phyloP scores from a whole-genome alignment of 53 echinoderm and acorn worm species.

The Patiria pectinifera region DNA sequence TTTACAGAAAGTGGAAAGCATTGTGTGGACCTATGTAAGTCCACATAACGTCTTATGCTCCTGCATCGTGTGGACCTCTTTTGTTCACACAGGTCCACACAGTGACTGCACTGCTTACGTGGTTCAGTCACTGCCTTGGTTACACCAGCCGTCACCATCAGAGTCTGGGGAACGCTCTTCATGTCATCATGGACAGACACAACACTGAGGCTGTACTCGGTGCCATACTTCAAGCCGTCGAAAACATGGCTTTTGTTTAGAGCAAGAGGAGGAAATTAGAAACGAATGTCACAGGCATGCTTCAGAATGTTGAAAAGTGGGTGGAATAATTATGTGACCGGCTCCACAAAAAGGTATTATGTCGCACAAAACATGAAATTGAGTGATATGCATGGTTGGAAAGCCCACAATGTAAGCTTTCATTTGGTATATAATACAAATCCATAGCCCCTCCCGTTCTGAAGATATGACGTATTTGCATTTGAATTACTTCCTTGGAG shows the following conservation, averaged over 20 bases:
- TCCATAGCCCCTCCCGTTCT: too few species aligned
- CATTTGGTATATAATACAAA: too few species aligned
- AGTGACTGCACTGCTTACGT: background rate
- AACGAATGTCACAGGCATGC: background rate
- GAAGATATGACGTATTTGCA: too few species aligned
- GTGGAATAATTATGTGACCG: too few species aligned
- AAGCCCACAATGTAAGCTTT: too few species aligned
- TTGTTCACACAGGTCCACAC: background rate
- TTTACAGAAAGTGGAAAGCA: too few species aligned
- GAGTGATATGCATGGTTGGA: too few species aligned
- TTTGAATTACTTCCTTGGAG: too few species aligned
- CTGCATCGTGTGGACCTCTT: background rate
- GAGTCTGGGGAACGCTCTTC: conserved; percentile 24
- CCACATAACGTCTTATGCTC: background rate
- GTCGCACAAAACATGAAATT: too few species aligned
- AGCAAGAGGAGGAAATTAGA: background rate
- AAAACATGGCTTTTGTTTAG: background rate
- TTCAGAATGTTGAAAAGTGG: background rate
- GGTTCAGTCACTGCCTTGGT: background rate
- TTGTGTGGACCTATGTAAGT: too few species aligned
- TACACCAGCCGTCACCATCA: conserved; percentile 29
- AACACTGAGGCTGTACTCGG: conserved; percentile 33
- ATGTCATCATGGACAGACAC: conserved; percentile 2
- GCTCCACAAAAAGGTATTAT: too few species aligned
- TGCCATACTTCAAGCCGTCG: background rate